phyloP scores from a whole-genome alignment of 2,113 vertebrate species.

The Siniperca knerii region DNA sequence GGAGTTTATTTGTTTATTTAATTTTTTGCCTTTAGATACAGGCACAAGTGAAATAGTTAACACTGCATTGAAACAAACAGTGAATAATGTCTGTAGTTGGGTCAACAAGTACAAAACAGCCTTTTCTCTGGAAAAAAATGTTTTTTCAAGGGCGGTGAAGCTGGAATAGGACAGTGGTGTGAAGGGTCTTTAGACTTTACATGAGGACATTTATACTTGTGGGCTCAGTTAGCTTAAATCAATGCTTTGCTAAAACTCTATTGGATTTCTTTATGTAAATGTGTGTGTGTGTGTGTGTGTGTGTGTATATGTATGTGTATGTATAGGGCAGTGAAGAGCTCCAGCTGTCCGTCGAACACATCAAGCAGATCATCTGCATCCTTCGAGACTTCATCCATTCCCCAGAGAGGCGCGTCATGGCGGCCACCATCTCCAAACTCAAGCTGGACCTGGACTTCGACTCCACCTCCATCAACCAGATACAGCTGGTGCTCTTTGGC shows the following conservation, averaged over 20 bases:
- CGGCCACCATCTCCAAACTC: slow-evolving; percentile 92
- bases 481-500: slow-evolving; percentile 93
- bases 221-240: neutral
- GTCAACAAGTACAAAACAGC: too few species aligned
- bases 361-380: slow-evolving; percentile 95
- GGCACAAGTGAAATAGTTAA: too few species aligned
- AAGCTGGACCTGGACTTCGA: slow-evolving; percentile 95
- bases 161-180: too few species aligned
- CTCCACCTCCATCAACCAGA: slow-evolving; percentile 94
- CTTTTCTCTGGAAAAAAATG: too few species aligned
- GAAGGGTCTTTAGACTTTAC: neutral
- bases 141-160: too few species aligned
- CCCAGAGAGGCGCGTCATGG: slow-evolving; percentile 94
- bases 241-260: too few species aligned
- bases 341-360: slow-evolving; percentile 90
- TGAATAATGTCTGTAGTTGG: too few species aligned
- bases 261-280: neutral
- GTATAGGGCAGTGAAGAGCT: slow-evolving; percentile 90
- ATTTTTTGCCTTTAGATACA: too few species aligned
- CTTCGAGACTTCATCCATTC: slow-evolving; percentile 94
- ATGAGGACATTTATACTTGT: neutral
- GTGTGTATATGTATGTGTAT: neutral
- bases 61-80: too few species aligned
- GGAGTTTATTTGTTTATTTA: too few species aligned
- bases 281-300: neutral